Base-by-base conservation (phyloP, 2,113 vertebrate species). In the Hiodon tergisus region DNA sequence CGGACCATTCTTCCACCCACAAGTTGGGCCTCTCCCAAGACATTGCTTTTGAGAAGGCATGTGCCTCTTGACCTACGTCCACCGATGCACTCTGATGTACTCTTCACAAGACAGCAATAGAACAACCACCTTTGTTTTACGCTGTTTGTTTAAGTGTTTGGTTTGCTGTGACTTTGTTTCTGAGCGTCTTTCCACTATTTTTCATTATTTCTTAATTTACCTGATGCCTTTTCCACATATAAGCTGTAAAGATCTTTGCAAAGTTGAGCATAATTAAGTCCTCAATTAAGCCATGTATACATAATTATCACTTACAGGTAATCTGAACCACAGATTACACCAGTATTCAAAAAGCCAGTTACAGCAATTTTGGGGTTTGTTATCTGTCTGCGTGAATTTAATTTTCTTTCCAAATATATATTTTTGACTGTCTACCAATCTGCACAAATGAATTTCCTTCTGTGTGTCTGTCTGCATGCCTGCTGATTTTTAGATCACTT, bases 21-120 rank as follows among this genome's bases (percentile, higher is more conserved):
- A 63, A 59, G 67, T 14, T 59, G n/a, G 58, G 9, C 13, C 55
- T 4, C 50, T 48, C 46, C n/a, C 54, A 58, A 57, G 13, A 67
- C 54, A 57, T 7, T n/a, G 31, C 52, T 9, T 11, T 4, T 31
- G 73, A 59, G 51, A 75, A 75, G 73, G 73, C 73, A 75, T 16
- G 63, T 57, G 47, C 4, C 46, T 54, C 31, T 47, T 31, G 4
- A 14, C 54, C 51, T 13, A 11, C 8, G 14, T 62, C 31, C 11
- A 46, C 31, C 0, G 14, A 53, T 53, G 8, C 16, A 13, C n/a
- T 67, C 6, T 31, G 31, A 31, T 31, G 2, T 2, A 31, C 31
- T 31, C 31, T 31, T 31, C 31, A 31, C 31, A 31, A 31, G 31
- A 31, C 31, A 31, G 31, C 31, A 31, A 31, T 31, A 31, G 31